These are phyloP conservation scores for Rhimphoctona megacephalus DNA, from an alignment of 2,888 invertebrate species.

Conservation along the genomic window DNA sequence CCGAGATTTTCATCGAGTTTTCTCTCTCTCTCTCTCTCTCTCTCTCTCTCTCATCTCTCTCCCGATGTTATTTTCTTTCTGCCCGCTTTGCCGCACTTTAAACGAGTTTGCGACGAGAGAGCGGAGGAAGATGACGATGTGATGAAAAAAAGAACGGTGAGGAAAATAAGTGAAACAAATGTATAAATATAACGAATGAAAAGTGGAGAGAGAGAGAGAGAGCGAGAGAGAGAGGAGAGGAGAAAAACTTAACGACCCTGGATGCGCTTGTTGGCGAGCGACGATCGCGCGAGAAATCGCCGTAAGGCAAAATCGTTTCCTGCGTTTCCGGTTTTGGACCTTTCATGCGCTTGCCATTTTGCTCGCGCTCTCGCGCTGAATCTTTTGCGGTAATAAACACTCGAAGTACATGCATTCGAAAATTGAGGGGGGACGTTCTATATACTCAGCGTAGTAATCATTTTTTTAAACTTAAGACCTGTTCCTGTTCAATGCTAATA, in stretches of 20 bases:
- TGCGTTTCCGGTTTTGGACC: constrained; percentile 72
- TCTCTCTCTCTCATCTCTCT: background rate
- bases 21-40: too few relatives aligned
- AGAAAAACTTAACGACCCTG: constrained; percentile 62
- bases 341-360: constrained; percentile 27
- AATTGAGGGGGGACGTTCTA: constrained; percentile 18
- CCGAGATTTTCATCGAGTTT: constrained; percentile 7
- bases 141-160: constrained; percentile 9
- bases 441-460: background rate
- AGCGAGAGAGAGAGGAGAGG: constrained; percentile 3
- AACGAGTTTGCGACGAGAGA: constrained; percentile 63
- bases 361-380: constrained; percentile 32
- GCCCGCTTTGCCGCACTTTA: constrained; percentile 62
- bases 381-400: constrained; percentile 4
- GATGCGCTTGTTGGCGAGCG: constrained; percentile 41
- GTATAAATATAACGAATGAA: constrained; percentile 10
- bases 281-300: constrained; percentile 60
- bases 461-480: background rate
- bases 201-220: constrained; percentile 12
- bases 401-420: constrained; percentile 49
- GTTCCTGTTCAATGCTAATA: background rate
- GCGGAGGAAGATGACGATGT: constrained; percentile 38
- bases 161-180: constrained; percentile 27
- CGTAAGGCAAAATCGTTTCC: constrained; percentile 70
- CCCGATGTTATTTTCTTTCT: constrained; percentile 30